These are phyloP conservation scores for Gobius niger DNA, from an alignment of 2,113 vertebrate species.

Conservation along the genomic window DNA sequence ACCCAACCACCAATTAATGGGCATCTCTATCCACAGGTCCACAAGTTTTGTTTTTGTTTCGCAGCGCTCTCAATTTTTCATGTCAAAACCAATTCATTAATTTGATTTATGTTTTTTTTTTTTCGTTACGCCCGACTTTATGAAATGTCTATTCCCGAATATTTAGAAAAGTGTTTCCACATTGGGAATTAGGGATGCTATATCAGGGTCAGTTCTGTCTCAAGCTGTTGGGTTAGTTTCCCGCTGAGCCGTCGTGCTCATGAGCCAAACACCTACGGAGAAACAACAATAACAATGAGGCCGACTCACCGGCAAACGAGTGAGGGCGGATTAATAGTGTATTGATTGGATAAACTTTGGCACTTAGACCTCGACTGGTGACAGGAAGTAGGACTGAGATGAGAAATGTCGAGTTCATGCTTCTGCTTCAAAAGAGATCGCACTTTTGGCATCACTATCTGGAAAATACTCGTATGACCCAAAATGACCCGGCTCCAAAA, in stretches of 20 bases:
- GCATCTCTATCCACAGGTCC: not conserved
- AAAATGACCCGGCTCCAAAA: not conserved
- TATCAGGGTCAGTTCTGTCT: not conserved
- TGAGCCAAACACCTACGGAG: constrained; percentile 3
- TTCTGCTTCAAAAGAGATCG: not conserved
- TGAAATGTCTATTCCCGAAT: not conserved
- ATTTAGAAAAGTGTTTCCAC: not conserved
- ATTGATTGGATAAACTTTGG: not conserved
- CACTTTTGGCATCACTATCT: not conserved
- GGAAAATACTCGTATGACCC: not conserved
- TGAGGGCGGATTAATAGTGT: not conserved
- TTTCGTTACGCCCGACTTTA: not conserved
- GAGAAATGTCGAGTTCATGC: not conserved
- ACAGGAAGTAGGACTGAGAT: not conserved
- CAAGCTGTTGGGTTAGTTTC: not conserved
- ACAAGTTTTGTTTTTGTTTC: too few species aligned
- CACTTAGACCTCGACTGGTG: not conserved
- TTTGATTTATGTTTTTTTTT: too few species aligned
- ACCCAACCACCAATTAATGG: not conserved
- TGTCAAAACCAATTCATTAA: too few species aligned
- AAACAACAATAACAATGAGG: constrained; percentile 7
- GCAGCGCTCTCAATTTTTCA: too few species aligned
- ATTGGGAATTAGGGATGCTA: not conserved
- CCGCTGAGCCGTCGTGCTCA: not conserved
- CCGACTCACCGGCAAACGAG: not conserved